phyloP scores from a whole-genome alignment of 2,888 invertebrate genomes.

The Heteromyza rotundicornis region DNA sequence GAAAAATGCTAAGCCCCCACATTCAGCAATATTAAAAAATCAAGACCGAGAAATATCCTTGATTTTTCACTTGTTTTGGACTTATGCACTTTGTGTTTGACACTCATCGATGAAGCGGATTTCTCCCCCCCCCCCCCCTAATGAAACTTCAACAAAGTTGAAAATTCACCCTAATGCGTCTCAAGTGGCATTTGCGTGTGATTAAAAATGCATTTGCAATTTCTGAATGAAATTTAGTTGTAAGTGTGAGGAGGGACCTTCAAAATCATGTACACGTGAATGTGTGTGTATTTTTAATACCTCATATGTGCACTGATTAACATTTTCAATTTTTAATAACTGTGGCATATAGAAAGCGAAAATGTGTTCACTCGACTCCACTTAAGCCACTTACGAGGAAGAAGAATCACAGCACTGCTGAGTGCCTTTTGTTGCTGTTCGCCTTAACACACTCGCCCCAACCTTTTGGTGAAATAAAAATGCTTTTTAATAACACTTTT shows the following conservation, averaged over 20 bases:
- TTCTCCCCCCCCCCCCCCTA: no score
- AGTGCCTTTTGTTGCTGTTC: not conserved
- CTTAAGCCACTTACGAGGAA: not conserved
- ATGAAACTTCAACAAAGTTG: no score
- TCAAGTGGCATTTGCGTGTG: slow-evolving; percentile 4
- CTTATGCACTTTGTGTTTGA: no score
- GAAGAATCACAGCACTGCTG: not conserved
- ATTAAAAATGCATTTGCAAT: not conserved
- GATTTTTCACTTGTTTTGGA: no score
- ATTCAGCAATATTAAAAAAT: no score
- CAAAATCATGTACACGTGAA: not conserved
- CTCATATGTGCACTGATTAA: no score
- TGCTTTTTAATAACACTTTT: slow-evolving; percentile 21
- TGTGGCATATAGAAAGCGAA: no score
- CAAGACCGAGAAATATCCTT: no score
- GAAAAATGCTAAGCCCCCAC: no score
- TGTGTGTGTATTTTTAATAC: not conserved
- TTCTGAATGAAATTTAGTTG: not conserved
- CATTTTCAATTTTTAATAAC: no score
- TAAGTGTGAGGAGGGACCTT: not conserved
- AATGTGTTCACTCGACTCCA: no score
- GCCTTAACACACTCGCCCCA: not conserved
- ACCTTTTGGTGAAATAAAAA: not conserved
- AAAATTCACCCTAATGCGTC: not conserved
- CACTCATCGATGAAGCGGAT: no score